Percentiles rank a stretch among this genome's conserved stretches.
phyloP scores from a whole-genome alignment of 2,888 invertebrate species.

The Keiferia lycopersicella region DNA sequence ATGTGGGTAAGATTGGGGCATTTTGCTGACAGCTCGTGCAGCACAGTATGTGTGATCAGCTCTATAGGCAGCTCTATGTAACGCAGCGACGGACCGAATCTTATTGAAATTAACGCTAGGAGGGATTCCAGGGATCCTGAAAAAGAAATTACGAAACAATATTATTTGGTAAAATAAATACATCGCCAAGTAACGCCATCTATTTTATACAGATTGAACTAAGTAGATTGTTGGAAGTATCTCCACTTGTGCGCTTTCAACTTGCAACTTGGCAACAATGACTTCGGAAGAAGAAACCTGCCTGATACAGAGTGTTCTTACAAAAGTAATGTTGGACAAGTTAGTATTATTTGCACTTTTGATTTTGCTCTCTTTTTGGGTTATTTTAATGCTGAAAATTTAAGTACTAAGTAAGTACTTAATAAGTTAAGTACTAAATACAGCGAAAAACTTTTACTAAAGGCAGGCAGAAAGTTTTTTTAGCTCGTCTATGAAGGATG shows the following conservation, averaged over 20 bases:
- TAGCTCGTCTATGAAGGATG: too few relatives aligned
- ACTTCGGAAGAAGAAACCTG: background rate
- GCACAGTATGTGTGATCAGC: constrained; percentile 96
- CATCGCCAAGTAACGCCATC: constrained; percentile 3
- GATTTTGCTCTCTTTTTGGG: too few relatives aligned
- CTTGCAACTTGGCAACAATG: background rate
- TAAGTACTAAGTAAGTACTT: too few relatives aligned
- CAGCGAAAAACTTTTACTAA: too few relatives aligned
- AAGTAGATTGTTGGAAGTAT: background rate
- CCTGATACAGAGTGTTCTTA: too few relatives aligned
- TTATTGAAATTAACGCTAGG: constrained; percentile 91
- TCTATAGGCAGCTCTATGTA: constrained; percentile 98
- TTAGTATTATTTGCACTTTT: too few relatives aligned
- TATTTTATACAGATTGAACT: background rate
- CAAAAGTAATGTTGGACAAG: too few relatives aligned
- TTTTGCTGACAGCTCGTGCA: constrained; percentile 97
- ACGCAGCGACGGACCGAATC: constrained; percentile 93
- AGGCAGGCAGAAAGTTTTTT: too few relatives aligned
- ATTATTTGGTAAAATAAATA: background rate
- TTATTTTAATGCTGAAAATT: too few relatives aligned
- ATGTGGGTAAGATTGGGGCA: constrained; percentile 98
- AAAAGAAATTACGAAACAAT: constrained; percentile 39
- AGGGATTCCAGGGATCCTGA: constrained; percentile 91
- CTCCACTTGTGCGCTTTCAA: background rate
- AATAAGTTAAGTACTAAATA: too few relatives aligned